Evolutionary conservation across 2,113 vertebrate genomes (phyloP).

Genomic region (Anhinga rufa): DNA sequence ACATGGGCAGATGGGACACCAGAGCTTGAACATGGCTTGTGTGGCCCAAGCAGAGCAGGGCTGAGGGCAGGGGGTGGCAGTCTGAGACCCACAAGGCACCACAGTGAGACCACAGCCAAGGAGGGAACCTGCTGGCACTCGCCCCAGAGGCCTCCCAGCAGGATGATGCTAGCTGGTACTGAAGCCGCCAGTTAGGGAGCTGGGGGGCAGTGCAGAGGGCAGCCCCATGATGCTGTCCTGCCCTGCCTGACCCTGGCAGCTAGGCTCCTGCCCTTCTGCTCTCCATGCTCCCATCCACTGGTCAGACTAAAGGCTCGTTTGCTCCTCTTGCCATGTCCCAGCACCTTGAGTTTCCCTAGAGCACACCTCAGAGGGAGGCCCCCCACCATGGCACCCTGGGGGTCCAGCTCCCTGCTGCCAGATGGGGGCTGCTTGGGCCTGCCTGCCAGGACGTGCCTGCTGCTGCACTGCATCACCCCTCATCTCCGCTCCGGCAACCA

Average conservation of each 20-base stretch:
- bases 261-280: not conserved
- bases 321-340: not conserved
- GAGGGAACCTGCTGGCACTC: not conserved
- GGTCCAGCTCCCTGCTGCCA: not conserved
- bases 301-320: not conserved
- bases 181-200: not conserved
- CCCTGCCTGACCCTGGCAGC: not conserved
- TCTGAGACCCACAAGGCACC: not conserved
- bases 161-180: fast-evolving
- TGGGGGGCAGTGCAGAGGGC: not conserved
- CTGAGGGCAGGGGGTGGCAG: no score
- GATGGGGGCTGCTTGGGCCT: not conserved
- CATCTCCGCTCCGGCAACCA: fast-evolving
- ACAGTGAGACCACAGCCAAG: not conserved
- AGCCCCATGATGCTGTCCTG: not conserved
- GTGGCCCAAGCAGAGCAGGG: not conserved
- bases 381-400: not conserved
- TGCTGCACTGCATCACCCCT: not conserved
- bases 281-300: not conserved
- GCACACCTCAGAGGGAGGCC: no score
- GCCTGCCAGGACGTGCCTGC: not conserved
- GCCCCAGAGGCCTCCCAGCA: not conserved
- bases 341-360: not conserved
- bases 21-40: not conserved
- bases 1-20: not conserved